phyloP scores from a whole-genome alignment of 1,140 invertebrate species.

The Pomacea maculata region DNA sequence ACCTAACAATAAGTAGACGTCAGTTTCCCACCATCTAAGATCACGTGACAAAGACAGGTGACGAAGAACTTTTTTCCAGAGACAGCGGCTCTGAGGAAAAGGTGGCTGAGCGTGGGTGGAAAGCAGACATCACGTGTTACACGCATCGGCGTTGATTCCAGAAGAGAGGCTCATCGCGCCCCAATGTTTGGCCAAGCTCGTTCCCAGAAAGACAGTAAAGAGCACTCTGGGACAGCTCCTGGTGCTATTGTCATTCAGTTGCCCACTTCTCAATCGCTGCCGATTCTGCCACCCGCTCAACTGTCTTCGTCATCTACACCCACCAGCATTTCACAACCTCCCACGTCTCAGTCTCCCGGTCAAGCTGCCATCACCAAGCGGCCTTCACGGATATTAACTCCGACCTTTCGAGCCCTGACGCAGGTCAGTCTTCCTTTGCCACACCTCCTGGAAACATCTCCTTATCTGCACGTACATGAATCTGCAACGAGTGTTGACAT shows the following conservation, averaged over 20 bases:
- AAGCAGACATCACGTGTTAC: too few species aligned
- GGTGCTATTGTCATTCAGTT: not conserved
- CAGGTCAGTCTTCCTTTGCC: not conserved
- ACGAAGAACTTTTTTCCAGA: too few species aligned
- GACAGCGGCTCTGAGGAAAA: too few species aligned
- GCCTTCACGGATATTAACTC: not conserved
- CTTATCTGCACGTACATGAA: not conserved
- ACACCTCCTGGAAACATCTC: not conserved
- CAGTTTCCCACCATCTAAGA: not conserved
- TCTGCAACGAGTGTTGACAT: not conserved
- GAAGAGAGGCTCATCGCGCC: not conserved
- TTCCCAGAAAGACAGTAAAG: not conserved
- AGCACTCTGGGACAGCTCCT: not conserved
- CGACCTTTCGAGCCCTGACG: not conserved
- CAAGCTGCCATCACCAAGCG: not conserved
- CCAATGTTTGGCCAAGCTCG: not conserved
- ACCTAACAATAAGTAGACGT: not conserved
- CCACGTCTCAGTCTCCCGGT: not conserved
- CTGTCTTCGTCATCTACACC: not conserved
- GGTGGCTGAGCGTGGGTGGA: too few species aligned
- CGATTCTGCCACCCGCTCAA: not conserved
- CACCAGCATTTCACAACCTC: not conserved
- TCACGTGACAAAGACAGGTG: too few species aligned
- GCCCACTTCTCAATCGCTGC: not conserved
- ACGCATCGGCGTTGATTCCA: too few species aligned